A percentile compares a stretch with the other conserved stretches of the same genome.
Evolutionary conservation across 2,888 invertebrate species (phyloP).

Genomic region (Rhamnusium bicolor): DNA sequence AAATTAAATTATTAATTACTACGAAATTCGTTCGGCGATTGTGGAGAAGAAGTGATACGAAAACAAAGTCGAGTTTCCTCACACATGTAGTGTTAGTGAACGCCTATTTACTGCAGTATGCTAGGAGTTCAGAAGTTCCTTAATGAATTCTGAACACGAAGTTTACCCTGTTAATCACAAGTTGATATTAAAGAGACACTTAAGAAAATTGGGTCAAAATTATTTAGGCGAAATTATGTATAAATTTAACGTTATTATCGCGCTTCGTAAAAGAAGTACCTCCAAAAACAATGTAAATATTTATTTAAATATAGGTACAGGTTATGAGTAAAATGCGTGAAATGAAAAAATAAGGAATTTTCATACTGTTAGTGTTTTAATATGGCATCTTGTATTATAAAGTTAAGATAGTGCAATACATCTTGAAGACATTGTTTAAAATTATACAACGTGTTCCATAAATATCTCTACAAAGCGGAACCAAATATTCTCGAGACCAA

Average conservation of each 20-base stretch:
- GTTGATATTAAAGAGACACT: not conserved
- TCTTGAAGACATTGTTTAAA: too few species aligned
- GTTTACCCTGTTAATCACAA: conserved; percentile 8
- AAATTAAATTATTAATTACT: not conserved
- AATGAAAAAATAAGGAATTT: too few species aligned
- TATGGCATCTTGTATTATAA: too few species aligned
- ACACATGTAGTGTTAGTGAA: not conserved
- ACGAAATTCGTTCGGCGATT: not conserved
- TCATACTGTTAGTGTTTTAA: too few species aligned
- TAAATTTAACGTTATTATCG: not conserved
- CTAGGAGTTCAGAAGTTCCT: not conserved
- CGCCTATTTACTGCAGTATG: not conserved
- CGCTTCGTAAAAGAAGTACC: not conserved
- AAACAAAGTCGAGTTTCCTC: not conserved
- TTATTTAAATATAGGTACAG: not conserved
- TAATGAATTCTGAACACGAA: conserved; percentile 1
- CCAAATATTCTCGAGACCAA: too few species aligned
- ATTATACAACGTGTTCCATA: too few species aligned
- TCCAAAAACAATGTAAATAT: not conserved
- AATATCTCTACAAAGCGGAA: too few species aligned
- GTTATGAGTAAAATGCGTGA: too few species aligned
- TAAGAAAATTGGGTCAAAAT: conserved; percentile 4
- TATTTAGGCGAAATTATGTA: not conserved
- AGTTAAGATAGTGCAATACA: too few species aligned
- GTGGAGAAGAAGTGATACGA: not conserved